A percentile compares a stretch with the other conserved stretches of the same genome.
Evolutionary conservation across 1,140 invertebrate genomes (phyloP).

Genomic region (Lepidurus arcticus): DNA sequence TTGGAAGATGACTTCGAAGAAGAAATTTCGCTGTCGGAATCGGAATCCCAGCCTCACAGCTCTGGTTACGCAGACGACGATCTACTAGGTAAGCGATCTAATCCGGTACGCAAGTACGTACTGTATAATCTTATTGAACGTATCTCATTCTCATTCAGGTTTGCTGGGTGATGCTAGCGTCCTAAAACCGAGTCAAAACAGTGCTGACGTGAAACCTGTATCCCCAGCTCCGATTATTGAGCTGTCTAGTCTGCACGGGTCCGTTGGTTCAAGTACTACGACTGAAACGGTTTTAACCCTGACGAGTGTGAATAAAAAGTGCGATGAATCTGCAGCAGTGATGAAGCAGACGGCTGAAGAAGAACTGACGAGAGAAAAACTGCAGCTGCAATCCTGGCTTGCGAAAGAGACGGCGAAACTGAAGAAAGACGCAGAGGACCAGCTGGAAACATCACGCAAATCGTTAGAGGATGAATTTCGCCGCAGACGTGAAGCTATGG

Average conservation of each 20-base stretch:
- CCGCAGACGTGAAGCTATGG: not conserved
- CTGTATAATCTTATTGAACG: not conserved
- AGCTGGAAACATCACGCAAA: slow-evolving; percentile 16
- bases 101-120: not conserved
- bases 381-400: slow-evolving; percentile 25
- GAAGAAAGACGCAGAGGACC: slow-evolving; percentile 25
- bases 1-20: not conserved
- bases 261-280: slow-evolving; percentile 6
- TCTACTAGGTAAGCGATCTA: not conserved
- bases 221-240: not conserved
- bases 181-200: not conserved
- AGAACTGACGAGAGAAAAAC: slow-evolving; percentile 14
- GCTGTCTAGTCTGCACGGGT: not conserved
- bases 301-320: not conserved
- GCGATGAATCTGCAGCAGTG: not conserved
- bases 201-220: not conserved
- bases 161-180: not conserved
- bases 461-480: slow-evolving; percentile 23
- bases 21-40: not conserved
- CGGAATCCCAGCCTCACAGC: not conserved
- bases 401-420: slow-evolving; percentile 22
- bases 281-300: not conserved
- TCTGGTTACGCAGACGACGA: not conserved
- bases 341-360: slow-evolving; percentile 16
- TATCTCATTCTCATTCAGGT: not conserved